Evolutionary conservation across 30 jellyfish, hydroid and myxozoan genomes (phyloP).

Genomic region (Turritopsis dohrnii): DNA sequence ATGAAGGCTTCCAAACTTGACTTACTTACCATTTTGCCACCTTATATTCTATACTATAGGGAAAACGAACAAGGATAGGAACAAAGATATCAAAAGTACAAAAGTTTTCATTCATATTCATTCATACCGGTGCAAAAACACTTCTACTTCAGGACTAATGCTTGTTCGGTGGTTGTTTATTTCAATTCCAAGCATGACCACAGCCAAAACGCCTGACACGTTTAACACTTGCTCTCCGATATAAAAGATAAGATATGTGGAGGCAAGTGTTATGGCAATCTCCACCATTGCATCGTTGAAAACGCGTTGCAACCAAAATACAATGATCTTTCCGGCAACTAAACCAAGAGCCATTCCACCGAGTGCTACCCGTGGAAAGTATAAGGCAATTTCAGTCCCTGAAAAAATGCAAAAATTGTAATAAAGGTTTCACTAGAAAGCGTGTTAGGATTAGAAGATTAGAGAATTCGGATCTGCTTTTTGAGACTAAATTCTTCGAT

Average conservation of each 20-base stretch:
- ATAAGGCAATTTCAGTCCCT: conserved; percentile 67
- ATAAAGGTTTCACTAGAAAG: no score
- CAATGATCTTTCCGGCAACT: conserved; percentile 77
- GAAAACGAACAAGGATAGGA: background rate
- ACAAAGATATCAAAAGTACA: background rate
- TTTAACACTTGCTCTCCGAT: conserved; percentile 68
- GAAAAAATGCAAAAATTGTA: background rate
- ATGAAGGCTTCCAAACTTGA: no score
- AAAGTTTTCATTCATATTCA: background rate
- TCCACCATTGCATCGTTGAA: conserved; percentile 94
- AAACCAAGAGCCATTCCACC: conserved; percentile 96
- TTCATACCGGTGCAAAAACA: conserved; percentile 70
- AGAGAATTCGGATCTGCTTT: no score
- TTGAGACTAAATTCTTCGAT: no score
- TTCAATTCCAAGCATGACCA: conserved; percentile 89
- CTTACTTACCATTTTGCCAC: no score
- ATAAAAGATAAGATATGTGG: conserved; percentile 69
- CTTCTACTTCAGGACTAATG: conserved; percentile 86
- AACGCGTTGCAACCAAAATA: conserved; percentile 84
- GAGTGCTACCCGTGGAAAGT: conserved; percentile 82
- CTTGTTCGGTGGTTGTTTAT: conserved; percentile 85
- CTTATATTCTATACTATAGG: no score
- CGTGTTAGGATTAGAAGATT: no score
- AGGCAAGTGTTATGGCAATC: conserved; percentile 65
- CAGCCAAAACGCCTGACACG: conserved; percentile 93